phyloP scores from a whole-genome alignment of 2,888 invertebrate genomes.

The Glyphotaelius pellucidus region DNA sequence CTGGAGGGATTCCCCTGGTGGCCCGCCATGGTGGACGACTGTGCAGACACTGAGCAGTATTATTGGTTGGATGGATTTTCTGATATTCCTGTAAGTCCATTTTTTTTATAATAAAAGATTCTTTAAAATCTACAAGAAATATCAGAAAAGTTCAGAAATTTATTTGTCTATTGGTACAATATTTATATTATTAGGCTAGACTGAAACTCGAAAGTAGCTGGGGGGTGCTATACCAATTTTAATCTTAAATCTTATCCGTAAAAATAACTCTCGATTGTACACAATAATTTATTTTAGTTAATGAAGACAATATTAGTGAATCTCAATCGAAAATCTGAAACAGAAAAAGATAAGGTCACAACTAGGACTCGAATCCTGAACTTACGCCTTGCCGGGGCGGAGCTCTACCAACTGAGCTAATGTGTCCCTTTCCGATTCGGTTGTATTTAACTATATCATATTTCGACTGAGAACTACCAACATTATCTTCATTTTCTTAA shows the following conservation, averaged over 20 bases:
- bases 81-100: constrained; percentile 75
- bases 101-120: background rate
- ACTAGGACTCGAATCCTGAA: too few species aligned
- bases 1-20: constrained; percentile 82
- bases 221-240: background rate
- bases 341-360: too few species aligned
- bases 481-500: too few species aligned
- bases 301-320: too few species aligned
- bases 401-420: too few species aligned
- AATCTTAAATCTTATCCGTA: background rate
- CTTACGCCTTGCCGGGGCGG: too few species aligned
- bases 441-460: too few species aligned
- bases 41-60: constrained; percentile 79
- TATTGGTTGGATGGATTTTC: constrained; percentile 79
- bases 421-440: too few species aligned
- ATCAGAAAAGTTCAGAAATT: constrained; percentile 54
- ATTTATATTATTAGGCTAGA: background rate
- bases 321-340: too few species aligned
- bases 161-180: background rate
- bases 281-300: too few species aligned
- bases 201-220: background rate
- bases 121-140: background rate
- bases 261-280: background rate
- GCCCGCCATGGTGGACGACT: constrained; percentile 85
- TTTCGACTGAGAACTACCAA: too few species aligned